Percentiles rank a stretch among this genome's conserved stretches.
phyloP scores from a whole-genome alignment of 2,113 vertebrate species.

The Podocnemis expansa region DNA sequence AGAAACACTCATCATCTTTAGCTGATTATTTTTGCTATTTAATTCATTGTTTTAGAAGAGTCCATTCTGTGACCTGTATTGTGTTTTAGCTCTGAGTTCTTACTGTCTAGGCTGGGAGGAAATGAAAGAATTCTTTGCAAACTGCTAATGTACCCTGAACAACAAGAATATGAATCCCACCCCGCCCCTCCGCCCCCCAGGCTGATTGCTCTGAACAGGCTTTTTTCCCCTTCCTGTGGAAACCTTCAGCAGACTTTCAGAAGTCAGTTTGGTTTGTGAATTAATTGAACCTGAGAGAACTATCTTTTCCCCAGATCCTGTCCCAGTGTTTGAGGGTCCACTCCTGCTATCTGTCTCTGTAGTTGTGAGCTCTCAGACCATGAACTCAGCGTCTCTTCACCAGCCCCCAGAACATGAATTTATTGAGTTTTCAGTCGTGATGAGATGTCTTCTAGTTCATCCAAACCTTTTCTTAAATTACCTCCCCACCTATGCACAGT shows the following conservation, averaged over 20 bases:
- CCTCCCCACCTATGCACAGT: neutral
- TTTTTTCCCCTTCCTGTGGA: neutral
- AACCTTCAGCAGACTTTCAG: neutral
- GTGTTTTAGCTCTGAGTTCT: neutral
- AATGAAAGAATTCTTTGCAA: neutral
- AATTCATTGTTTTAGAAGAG: neutral
- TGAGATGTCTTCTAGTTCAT: neutral
- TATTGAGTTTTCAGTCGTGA: neutral
- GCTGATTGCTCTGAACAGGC: neutral
- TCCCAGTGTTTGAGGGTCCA: rapidly evolving
- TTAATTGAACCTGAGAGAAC: neutral
- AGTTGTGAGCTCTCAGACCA: neutral
- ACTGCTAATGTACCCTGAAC: neutral
- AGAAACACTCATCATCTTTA: neutral
- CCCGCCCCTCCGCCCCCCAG: no score
- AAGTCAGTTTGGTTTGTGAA: neutral
- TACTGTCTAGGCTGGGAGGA: rapidly evolving
- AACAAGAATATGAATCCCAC: neutral
- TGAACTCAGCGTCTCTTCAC: neutral
- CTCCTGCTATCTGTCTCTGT: neutral
- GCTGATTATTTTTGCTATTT: neutral
- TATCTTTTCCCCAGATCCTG: neutral
- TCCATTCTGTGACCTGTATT: neutral
- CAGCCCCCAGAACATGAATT: rapidly evolving
- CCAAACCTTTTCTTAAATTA: neutral